Conservation (phyloP, 2,113 vertebrate genomes). For the Heterotilapia buettikoferi region DNA sequence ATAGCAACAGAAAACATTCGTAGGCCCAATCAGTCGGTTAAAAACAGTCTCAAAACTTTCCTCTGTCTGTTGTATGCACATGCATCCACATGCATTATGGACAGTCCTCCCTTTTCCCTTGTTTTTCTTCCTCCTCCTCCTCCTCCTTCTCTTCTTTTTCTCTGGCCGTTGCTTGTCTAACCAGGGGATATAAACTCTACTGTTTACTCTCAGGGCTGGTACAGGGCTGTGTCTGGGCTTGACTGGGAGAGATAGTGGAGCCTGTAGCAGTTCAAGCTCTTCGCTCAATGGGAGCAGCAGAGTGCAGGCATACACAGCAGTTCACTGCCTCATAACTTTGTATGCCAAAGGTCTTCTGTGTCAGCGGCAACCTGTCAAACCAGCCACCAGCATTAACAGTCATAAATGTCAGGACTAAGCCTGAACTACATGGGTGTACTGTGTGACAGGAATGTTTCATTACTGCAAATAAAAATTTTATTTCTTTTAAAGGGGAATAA, state of each 20-base stretch:
- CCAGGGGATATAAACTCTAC: constrained; percentile 47
- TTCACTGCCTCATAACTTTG: constrained; percentile 23
- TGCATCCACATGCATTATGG: constrained; percentile 49
- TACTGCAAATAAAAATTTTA: background rate
- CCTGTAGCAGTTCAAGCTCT: constrained; percentile 13
- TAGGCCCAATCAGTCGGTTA: constrained; percentile 48
- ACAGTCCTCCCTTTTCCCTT: background rate
- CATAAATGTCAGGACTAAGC: background rate
- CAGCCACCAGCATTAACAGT: constrained; percentile 13
- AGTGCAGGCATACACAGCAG: constrained; percentile 9
- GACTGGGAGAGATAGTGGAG: constrained; percentile 44
- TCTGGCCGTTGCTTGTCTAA: constrained; percentile 38
- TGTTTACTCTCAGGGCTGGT: constrained; percentile 65
- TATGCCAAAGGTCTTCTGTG: constrained; percentile 55
- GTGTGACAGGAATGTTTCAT: background rate
- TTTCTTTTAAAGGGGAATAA: background rate
- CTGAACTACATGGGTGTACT: background rate
- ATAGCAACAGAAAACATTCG: constrained; percentile 54
- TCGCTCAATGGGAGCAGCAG: constrained; percentile 24
- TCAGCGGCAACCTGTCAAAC: constrained; percentile 50
- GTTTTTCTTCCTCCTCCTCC: background rate
- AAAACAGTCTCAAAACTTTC: constrained; percentile 44
- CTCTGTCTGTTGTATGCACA: constrained; percentile 32
- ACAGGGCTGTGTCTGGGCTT: constrained; percentile 64
- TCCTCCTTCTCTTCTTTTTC: background rate